Base-by-base conservation (phyloP, 1,140 invertebrate genomes). In the Anthonomus grandis region DNA sequence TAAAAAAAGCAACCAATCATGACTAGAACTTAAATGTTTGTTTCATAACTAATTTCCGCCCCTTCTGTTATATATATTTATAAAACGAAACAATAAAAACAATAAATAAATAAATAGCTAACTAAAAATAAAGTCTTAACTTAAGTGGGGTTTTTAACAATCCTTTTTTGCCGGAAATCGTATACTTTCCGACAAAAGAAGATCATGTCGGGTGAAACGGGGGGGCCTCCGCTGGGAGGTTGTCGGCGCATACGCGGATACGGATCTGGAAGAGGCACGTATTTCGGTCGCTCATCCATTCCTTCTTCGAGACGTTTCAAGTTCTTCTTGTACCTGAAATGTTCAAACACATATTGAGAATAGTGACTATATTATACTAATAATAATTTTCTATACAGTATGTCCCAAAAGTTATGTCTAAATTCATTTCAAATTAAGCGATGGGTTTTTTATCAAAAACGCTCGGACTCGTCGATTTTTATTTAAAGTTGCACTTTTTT, bases 141-240 rank as follows among this genome's bases (percentile, higher is more conserved):
- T 80, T 79, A 81, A 76, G 78, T 78, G 42, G 83, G 83, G 77
- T 85, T 82, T 68, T 86, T 86, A 37, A 86, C 78, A 57, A 90
- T 82, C 62, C 87, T 85, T 65, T 87, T 89, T 55, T 91, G 86
- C 51, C 93, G 83, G 76, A 93, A 96, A 75, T 97, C 95, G 76
- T 97, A 97, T 24, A 96, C 91, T 62, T 89, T 86, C 13, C 92
- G 85, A 76, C 94, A 97, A 76, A 95, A 92, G 66, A 97, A 91
- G 2, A 98, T 90, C 72, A 92, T 85, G 60, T 96, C 93, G 4
- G 86, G 80, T 49, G 84, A 80, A 22, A 89, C 86, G n/a, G n/a
- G n/a, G n/a, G n/a, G n/a, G 34, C 81, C 72, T 6, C 88, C 83
- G 61, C 86, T 84, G 22, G 86, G 84, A n/a, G 86, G 83, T 65